A percentile compares a stretch with the other conserved stretches of the same genome.
Evolutionary conservation across 1,140 invertebrate genomes (phyloP).

Genomic region (Cyphomyrmex costatus): DNA sequence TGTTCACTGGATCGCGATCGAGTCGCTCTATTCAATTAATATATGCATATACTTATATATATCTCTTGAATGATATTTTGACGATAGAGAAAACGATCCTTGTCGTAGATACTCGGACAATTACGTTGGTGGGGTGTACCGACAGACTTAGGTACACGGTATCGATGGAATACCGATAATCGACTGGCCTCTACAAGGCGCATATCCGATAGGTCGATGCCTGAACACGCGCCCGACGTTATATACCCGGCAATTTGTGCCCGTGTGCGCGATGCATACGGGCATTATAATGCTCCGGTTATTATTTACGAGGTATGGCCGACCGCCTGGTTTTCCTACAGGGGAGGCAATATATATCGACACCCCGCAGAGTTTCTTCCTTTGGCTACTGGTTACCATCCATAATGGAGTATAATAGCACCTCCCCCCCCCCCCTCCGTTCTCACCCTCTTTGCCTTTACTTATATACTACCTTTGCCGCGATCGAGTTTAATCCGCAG

Average conservation of each 20-base stretch:
- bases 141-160: constrained; percentile 66
- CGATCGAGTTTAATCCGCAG: constrained; percentile 69
- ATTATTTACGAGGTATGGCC: constrained; percentile 77
- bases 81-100: not conserved
- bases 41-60: no score
- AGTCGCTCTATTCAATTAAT: not conserved
- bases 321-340: constrained; percentile 70
- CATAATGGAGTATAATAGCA: constrained; percentile 80
- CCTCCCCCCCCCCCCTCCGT: constrained; percentile 31
- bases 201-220: constrained; percentile 77
- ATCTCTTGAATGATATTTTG: not conserved
- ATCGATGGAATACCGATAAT: constrained; percentile 76
- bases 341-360: constrained; percentile 80
- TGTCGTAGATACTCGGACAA: constrained; percentile 4
- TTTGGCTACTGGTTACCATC: constrained; percentile 81
- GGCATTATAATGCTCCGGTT: constrained; percentile 72
- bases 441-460: not conserved
- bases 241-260: constrained; percentile 79
- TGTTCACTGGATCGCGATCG: no score
- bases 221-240: constrained; percentile 74
- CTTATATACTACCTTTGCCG: not conserved
- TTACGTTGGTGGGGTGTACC: constrained; percentile 42
- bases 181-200: constrained; percentile 75
- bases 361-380: constrained; percentile 78
- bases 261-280: constrained; percentile 64